Evolutionary conservation across 2,113 vertebrate species (phyloP).

Genomic region (Cyprinus carpio): DNA sequence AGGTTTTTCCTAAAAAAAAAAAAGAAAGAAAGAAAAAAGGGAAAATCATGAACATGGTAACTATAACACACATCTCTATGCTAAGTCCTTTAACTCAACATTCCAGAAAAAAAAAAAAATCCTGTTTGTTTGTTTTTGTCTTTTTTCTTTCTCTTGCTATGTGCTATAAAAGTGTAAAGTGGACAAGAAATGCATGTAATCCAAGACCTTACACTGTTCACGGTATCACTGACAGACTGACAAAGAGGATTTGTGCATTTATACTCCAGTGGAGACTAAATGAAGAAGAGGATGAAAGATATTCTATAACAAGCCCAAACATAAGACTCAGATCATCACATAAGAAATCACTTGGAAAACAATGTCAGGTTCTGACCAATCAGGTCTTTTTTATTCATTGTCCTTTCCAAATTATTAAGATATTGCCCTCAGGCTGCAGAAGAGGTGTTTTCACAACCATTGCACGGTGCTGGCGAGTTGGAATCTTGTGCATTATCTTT

Average conservation of each 20-base stretch:
- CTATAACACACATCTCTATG: slow-evolving; percentile 55
- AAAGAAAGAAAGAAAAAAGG: slow-evolving; percentile 33
- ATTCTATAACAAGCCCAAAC: slow-evolving; percentile 46
- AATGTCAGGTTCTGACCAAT: slow-evolving; percentile 43
- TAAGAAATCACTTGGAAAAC: slow-evolving; percentile 28
- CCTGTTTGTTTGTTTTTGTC: slow-evolving; percentile 59
- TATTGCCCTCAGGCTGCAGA: slow-evolving; percentile 76
- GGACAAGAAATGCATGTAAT: slow-evolving; percentile 76
- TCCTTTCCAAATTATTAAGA: slow-evolving; percentile 80
- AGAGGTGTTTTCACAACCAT: slow-evolving; percentile 53
- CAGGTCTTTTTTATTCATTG: slow-evolving; percentile 67
- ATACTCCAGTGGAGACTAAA: slow-evolving; percentile 27
- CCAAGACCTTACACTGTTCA: slow-evolving; percentile 98
- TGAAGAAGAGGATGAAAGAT: slow-evolving; percentile 54
- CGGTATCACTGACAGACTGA: slow-evolving; percentile 79
- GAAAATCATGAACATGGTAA: slow-evolving; percentile 52
- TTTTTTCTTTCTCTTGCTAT: slow-evolving; percentile 62
- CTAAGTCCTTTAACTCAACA: slow-evolving; percentile 77
- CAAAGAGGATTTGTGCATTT: slow-evolving; percentile 66
- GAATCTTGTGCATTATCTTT: slow-evolving; percentile 51
- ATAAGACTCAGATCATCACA: slow-evolving; percentile 40
- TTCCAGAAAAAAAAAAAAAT: slow-evolving; percentile 76
- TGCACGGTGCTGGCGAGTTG: slow-evolving; percentile 55
- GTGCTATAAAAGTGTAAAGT: slow-evolving; percentile 69
- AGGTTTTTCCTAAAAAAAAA: slow-evolving; percentile 73